Evolutionary conservation across 2,113 vertebrate genomes (phyloP), one percentile per base, ranked within the genome.

Genomic region (Odontesthes bonariensis): DNA sequence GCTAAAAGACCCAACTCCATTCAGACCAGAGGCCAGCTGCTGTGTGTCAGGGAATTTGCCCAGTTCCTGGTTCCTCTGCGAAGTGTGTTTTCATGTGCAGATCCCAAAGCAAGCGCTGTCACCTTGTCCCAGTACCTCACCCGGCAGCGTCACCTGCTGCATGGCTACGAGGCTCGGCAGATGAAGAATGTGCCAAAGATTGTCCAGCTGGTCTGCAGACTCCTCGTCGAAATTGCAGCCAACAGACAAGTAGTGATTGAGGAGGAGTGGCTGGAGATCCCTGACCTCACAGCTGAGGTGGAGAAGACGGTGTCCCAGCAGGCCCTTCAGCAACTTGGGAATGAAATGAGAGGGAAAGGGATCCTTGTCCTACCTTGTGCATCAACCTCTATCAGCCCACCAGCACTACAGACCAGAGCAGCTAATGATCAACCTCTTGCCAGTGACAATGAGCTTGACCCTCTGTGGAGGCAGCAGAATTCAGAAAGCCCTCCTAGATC

Each of bases 1-100:
- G 96, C 97, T 31, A 99, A 99, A 85, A 94, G 98, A 62, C 96
- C 96, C 47, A 98, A 97, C 78, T 97, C 98, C 35, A 98, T 99
- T 86, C 98, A 99, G 88, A 99, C 98, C 1, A 92, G 97, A 79
- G 97, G 97, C 31, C 98, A 99, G 89, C 85, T 99, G 22, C 79
- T 98, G 8, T 99, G 98, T 5, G 92, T 99, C 20, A 90, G 96
- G 52, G 98, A 99, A 83, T 99, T 99, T 57, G 96, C 98, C 1
- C 97, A 97, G 87, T 99, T 99, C 86, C 93, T 99, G 62, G 94
- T 95, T 52, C 98, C 98, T 1, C 94, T 99, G 44, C 91, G 95
- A 46, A 97, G 93, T 0, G 92, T 99, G 1, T 99, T 99, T 54
- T 94, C 96, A 0, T 96, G 95, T 46, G 95, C 95, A 0, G 96